Base-by-base conservation (phyloP, 2,797 vertebrate species). In the Acestrorhynchus altus region DNA sequence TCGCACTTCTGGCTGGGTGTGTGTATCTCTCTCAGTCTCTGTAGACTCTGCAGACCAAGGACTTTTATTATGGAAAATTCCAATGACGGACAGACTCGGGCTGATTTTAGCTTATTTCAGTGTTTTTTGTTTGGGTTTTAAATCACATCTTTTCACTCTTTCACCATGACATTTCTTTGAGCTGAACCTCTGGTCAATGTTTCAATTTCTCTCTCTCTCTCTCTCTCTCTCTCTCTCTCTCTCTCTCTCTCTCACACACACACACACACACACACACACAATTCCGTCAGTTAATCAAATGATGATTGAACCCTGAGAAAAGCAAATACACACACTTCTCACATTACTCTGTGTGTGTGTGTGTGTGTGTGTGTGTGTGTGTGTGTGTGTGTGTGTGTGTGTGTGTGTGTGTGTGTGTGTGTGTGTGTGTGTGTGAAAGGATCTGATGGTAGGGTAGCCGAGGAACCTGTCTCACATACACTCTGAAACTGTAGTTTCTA, bases 41-140 rank as follows among this genome's bases (percentile, higher is more conserved):
- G 61, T 31, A 67, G 54, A 73, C 75, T 73, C 72, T n/a, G n/a
- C n/a, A 81, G 76, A 76, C 79, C 22, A 7, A 44, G 73, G 81
- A 76, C 74, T 61, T 39, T 81, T 63, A 69, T 26, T 52, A 54
- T 76, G 72, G 74, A 79, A 56, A 20, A 31, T 64, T 52, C 76
- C 79, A 70, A 77, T 77, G 73, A 70, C 76, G 63, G 65, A 77
- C 54, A 67, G 64, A 49, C 51, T 35, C 11, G 64, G 72, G 64
- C 52, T 56, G 56, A 20, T 49, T 40, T 59, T 54, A 66, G 44
- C 56, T 49, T 49, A 5, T 44, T 64, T 60, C 15, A 26, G 71
- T 83, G 72, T 57, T 69, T 66, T 79, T 79, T 56, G 63, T 69
- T 35, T 35, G 31, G 31, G 59, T 74, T 49, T 68, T 64, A 5